phyloP scores from a whole-genome alignment of 2,797 vertebrate genomes.

The Cetoscarus ocellatus region DNA sequence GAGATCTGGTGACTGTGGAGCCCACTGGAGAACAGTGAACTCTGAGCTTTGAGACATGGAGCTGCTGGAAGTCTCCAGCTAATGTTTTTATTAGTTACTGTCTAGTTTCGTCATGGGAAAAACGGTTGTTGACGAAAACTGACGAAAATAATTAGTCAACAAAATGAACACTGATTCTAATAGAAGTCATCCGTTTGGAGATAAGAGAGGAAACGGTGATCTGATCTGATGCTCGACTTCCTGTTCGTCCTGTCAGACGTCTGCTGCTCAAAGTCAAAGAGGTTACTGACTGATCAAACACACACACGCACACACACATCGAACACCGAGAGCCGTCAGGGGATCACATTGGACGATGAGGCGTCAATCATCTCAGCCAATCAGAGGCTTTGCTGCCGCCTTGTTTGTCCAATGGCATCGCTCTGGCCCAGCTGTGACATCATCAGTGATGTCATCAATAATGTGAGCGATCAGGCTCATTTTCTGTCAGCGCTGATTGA shows the following conservation, averaged over 20 bases:
- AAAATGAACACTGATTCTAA: not conserved
- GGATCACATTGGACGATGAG: slow-evolving; percentile 14
- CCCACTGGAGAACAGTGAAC: too few species aligned
- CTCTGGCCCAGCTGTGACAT: slow-evolving; percentile 25
- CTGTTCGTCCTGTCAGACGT: slow-evolving; percentile 11
- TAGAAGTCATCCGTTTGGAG: not conserved
- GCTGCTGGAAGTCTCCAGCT: too few species aligned
- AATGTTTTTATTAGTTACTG: too few species aligned
- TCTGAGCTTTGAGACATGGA: too few species aligned
- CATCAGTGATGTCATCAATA: slow-evolving; percentile 17
- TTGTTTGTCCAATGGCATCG: not conserved
- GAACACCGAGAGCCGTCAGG: not conserved
- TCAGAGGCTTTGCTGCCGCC: not conserved
- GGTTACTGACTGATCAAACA: slow-evolving; percentile 13
- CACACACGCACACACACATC: slow-evolving; percentile 15
- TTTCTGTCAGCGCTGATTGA: not conserved
- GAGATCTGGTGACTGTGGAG: too few species aligned
- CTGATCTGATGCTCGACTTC: not conserved
- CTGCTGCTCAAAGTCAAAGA: slow-evolving; percentile 27
- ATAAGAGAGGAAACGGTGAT: not conserved
- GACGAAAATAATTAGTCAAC: too few species aligned
- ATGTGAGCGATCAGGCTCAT: slow-evolving; percentile 4
- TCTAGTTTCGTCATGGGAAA: too few species aligned
- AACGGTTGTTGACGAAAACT: too few species aligned
- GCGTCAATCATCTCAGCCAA: slow-evolving; percentile 30